Evolutionary conservation across 1,140 invertebrate species (phyloP), one percentile per base, ranked within the genome.

Genomic region (Platyscapa corneri): DNA sequence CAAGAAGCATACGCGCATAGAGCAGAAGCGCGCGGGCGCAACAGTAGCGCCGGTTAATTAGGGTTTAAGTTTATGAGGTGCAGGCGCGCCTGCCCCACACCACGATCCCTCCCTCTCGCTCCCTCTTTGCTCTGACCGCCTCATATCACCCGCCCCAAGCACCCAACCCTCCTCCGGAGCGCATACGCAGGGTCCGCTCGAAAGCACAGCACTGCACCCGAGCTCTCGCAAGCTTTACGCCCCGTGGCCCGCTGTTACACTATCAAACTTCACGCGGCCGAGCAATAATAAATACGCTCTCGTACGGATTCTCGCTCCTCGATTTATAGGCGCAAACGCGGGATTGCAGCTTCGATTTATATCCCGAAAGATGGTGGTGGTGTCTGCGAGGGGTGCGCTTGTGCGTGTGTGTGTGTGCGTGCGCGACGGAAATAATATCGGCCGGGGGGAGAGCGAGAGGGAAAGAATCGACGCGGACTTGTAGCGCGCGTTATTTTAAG

Each of bases 11-110:
- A 93, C 92, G 91, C 91, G 91, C 91, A 90, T 92, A 92, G 32
- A 67, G 60, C 60, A 49, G 20, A 53, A 37, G 42, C 46, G 76
- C 27, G 60, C 49, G 78, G n/a, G 37, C 12, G 92, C 91, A 93
- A 93, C 91, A 89, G 91, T 93, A 93, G 92, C 92, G 92, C 92
- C 91, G 93, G 93, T 93, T 93, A 93, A 93, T 93, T 93, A 93
- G 93, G 92, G 91, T 93, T 93, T 92, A 92, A 93, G 93, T 93
- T 93, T 93, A 93, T 93, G 92, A 93, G 93, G 92, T 93, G 93
- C 92, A 93, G 92, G 91, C 91, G 92, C 92, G 91, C 91, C 90
- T 89, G 89, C 88, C 89, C 88, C 84, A 81, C 85, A 88, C 89
- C 88, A 89, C 89, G 88, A 65, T 87, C 78, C 74, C 88, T 74